phyloP scores from a whole-genome alignment of 64 coral and sea anemone species.

The Astreopora myriophthalma region DNA sequence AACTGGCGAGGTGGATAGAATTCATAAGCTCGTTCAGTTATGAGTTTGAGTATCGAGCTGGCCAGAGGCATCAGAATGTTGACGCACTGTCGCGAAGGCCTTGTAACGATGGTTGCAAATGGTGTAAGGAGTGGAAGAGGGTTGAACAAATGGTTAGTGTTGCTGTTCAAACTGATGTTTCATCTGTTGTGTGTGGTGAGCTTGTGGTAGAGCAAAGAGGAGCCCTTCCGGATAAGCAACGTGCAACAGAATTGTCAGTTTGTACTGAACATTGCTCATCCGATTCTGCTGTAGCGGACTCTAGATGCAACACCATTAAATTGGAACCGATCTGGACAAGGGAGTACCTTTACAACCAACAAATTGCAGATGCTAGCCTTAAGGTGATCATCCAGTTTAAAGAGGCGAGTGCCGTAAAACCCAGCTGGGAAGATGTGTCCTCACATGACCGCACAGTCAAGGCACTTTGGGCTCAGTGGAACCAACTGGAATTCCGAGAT shows the following conservation, averaged over 20 bases:
- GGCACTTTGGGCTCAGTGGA: no score
- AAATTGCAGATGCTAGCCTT: no score
- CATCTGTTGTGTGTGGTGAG: neutral
- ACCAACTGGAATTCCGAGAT: no score
- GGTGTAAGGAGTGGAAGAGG: neutral
- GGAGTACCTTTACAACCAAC: no score
- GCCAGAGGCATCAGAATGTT: neutral
- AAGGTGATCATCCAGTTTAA: no score
- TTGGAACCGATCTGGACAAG: neutral
- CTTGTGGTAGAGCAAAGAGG: neutral
- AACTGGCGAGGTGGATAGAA: neutral
- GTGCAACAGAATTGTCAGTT: neutral
- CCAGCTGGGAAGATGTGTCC: no score
- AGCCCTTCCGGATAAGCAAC: neutral
- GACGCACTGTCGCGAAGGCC: conserved; percentile 17
- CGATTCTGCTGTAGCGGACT: no score
- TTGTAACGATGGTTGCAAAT: neutral
- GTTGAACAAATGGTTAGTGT: neutral
- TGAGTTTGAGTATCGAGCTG: neutral
- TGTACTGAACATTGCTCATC: neutral
- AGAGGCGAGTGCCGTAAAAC: neutral
- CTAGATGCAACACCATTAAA: conserved; percentile 27
- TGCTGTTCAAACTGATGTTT: neutral
- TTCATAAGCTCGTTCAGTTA: neutral
- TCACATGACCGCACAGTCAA: no score